Evolutionary conservation across 2,797 vertebrate species (phyloP), one percentile per base, ranked within the genome.

Genomic region (Enteromius mattozi): DNA sequence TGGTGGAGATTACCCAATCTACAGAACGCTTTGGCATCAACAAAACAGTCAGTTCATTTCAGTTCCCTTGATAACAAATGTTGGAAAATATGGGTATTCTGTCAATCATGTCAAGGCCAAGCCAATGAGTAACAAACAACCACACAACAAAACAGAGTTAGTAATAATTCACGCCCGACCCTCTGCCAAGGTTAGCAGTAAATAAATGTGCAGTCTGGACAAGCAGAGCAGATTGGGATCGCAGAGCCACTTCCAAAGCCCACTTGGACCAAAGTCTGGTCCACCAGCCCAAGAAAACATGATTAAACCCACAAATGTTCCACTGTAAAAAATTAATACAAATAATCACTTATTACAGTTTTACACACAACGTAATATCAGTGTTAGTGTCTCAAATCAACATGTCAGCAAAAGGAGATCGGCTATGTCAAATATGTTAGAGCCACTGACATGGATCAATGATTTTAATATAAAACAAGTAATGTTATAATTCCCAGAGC

Each of bases 31-130:
- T 68, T 70, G 83, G 66, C 61, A 49, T 47, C 30, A 71, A 69
- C 59, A 80, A 37, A 59, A 30, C 70, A 76, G 51, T 68, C 40
- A 75, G 17, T 75, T 86, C 70, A 45, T 65, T 65, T 61, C 30
- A 54, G 51, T 81, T 65, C 71, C 56, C 42, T 74, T 51, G 47
- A 82, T 56, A 84, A 86, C 81, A 81, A 80, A 86, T 66, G 68
- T 49, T 40, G 13, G 63, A 81, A 86, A 86, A 85, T 80, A 70
- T 24, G 71, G 63, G 42, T 30, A 71, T 35, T 78, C 37, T 61
- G 80, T 80, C 80, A 82, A 69, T 71, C n/a, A 33, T 45, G 47
- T 49, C 45, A 86, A 69, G 77, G 45, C 70, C 63, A 56, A 77
- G 82, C 40, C 37, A 17, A 59, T 30, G 35, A 68, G 81, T 70